Percentiles rank a stretch among this genome's conserved stretches.
phyloP scores from a whole-genome alignment of 92 coral and sea anemone species.

The Phenganax subtilis region DNA sequence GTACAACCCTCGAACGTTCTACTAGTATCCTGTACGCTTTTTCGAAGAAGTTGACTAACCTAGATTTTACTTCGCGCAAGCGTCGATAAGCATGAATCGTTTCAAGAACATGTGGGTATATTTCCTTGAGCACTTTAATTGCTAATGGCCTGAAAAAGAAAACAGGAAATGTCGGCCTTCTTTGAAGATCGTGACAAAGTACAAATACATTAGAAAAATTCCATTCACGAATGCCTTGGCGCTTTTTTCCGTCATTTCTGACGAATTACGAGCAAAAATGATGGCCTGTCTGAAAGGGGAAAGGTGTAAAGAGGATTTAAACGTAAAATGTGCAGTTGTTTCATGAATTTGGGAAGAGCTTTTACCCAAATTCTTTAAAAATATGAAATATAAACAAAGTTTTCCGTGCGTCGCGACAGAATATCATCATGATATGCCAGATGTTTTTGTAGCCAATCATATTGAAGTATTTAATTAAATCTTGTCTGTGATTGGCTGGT shows the following conservation, averaged over 20 bases:
- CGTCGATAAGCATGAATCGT: neutral
- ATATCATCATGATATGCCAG: constrained; percentile 23
- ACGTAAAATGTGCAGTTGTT: neutral
- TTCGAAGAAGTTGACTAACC: neutral
- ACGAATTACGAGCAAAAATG: neutral
- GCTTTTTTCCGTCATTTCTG: neutral
- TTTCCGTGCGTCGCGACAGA: constrained; percentile 11
- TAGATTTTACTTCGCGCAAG: neutral
- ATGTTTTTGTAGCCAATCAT: constrained; percentile 35
- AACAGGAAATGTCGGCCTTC: constrained; percentile 33
- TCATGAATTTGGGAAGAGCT: neutral
- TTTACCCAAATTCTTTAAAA: neutral
- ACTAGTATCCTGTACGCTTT: neutral
- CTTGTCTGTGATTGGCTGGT: constrained; percentile 29
- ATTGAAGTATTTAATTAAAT: constrained; percentile 14
- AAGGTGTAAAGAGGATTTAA: neutral
- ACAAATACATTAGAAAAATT: neutral
- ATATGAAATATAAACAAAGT: constrained; percentile 17
- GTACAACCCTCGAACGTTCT: neutral
- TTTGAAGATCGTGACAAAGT: constrained; percentile 18
- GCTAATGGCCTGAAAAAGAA: neutral
- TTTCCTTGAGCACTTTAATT: too few species aligned
- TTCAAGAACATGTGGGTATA: neutral
- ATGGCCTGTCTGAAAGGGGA: neutral
- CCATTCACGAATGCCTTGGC: constrained; percentile 5